Base-by-base conservation (phyloP, 1,140 invertebrate genomes). In the Zaprionus lachaisei region DNA sequence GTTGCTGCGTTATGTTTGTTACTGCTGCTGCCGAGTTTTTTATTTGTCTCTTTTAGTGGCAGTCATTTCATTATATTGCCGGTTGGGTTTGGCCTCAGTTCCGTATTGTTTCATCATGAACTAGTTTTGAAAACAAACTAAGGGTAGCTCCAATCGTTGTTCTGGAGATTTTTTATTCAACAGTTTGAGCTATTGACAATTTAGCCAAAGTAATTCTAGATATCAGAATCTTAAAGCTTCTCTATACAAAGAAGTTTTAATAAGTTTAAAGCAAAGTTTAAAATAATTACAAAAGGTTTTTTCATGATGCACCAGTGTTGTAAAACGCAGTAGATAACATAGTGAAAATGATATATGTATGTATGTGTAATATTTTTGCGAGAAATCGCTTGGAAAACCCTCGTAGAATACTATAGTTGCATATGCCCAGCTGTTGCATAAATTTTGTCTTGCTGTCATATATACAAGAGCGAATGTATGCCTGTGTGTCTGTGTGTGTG, bases 381-480 rank as follows among this genome's bases (percentile, higher is more conserved):
- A 4, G 37, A 1, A 64, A 72, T 12, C 38, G 1, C 22, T 71
- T 34, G 31, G 31, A 44, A 12, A n/a, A 26, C 84, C 81, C 78
- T 89, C 80, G 84, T 38, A 22, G 31, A 24, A 57, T 81, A 49
- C 28, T 24, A 57, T 79, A 49, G 44, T 56, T 66, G 20, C 37
- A 58, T 17, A 64, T 76, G 66, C 77, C 73, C 84, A 89, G 84
- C 84, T 89, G 84, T 87, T 87, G 84, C 84, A 87, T 87, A 87
- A 84, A 87, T 84, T 81, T 83, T 79, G 74, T 71, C 70, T 87
- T 60, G 37, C 24, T 58, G 28, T 20, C 60, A 58, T 67, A 41
- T 54, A 65, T 56, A 41, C 49, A n/a, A 28, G 37, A 65, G 58
- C 37, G 3, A 14, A 24, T 26, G 22, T 26, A 14, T 49, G 28